phyloP scores from a whole-genome alignment of 2,888 invertebrate species.

The Drosophila setosimentum region DNA sequence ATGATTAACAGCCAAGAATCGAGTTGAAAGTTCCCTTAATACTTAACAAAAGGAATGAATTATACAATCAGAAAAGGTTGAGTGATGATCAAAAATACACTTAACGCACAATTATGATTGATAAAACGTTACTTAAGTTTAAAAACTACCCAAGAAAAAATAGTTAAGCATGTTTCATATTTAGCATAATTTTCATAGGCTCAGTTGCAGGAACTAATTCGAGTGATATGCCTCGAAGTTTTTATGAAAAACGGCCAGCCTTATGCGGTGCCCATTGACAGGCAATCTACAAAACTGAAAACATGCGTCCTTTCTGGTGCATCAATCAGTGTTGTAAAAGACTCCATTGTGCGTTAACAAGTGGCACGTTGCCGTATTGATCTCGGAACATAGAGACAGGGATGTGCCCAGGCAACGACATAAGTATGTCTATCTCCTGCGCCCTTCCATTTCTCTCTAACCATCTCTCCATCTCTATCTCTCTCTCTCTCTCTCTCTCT shows the following conservation, averaged over 20 bases:
- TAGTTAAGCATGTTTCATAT: not conserved
- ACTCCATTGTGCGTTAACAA: slow-evolving; percentile 74
- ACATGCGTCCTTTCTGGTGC: slow-evolving; percentile 35
- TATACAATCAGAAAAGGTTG: not conserved
- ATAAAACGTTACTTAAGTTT: not conserved
- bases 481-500: not conserved
- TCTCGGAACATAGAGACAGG: slow-evolving; percentile 47
- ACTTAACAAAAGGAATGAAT: not conserved
- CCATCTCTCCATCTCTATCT: not conserved
- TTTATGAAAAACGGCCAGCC: not conserved
- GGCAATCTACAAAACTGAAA: slow-evolving; percentile 12
- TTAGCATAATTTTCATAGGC: not conserved
- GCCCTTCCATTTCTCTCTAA: slow-evolving; percentile 25
- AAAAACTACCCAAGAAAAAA: not conserved
- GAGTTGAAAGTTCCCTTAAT: not conserved
- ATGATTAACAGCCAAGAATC: not conserved
- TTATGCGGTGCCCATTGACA: not conserved
- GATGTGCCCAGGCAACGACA: slow-evolving; percentile 37
- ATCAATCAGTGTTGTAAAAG: slow-evolving; percentile 70
- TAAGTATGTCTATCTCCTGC: slow-evolving; percentile 58
- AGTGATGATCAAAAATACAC: not conserved
- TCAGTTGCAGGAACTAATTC: slow-evolving; percentile 11
- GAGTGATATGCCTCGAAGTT: slow-evolving; percentile 1
- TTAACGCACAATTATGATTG: not conserved
- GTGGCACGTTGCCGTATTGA: slow-evolving; percentile 74